phyloP scores from a whole-genome alignment of 2,888 invertebrate species.

The Alloscopus bannaensis region DNA sequence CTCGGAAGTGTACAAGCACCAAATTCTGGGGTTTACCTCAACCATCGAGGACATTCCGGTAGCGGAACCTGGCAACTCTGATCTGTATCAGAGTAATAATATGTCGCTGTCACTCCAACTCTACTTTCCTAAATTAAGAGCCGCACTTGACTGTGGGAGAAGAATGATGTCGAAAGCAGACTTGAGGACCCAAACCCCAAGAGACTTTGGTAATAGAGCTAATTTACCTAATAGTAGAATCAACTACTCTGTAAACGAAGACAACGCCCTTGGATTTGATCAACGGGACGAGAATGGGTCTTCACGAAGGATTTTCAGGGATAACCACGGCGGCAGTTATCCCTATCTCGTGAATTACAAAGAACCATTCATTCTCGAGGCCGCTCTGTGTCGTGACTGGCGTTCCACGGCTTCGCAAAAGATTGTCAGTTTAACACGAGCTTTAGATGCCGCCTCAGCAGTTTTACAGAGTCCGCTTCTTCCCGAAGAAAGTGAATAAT shows the following conservation, averaged over 20 bases:
- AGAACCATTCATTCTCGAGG: slow-evolving; percentile 47
- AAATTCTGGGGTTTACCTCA: slow-evolving; percentile 70
- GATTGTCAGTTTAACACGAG: slow-evolving; percentile 69
- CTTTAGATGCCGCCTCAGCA: slow-evolving; percentile 71
- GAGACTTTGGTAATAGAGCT: slow-evolving; percentile 52
- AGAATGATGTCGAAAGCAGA: slow-evolving; percentile 38
- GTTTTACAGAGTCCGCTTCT: slow-evolving; percentile 72
- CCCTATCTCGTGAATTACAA: slow-evolving; percentile 48
- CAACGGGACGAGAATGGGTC: slow-evolving; percentile 24
- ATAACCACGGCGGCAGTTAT: slow-evolving; percentile 36
- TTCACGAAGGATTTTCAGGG: slow-evolving; percentile 20
- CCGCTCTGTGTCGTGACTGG: slow-evolving; percentile 67
- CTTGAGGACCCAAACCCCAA: slow-evolving; percentile 30
- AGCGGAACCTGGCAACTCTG: slow-evolving; percentile 39
- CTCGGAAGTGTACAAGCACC: slow-evolving; percentile 72
- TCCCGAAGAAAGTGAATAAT: slow-evolving; percentile 73
- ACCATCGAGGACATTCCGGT: slow-evolving; percentile 61
- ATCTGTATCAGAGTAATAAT: slow-evolving; percentile 54
- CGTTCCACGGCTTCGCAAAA: slow-evolving; percentile 64
- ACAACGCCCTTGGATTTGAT: slow-evolving; percentile 47
- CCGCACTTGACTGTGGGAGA: slow-evolving; percentile 69
- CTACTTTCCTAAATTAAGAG: slow-evolving; percentile 71
- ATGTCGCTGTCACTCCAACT: slow-evolving; percentile 66
- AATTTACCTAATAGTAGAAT: slow-evolving; percentile 45
- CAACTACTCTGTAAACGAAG: slow-evolving; percentile 49